Percentiles rank a stretch among this genome's conserved stretches.
These are phyloP conservation scores for Acanthurus lineatus DNA, from an alignment of 2,797 vertebrate genomes.

Conservation along the genomic window DNA sequence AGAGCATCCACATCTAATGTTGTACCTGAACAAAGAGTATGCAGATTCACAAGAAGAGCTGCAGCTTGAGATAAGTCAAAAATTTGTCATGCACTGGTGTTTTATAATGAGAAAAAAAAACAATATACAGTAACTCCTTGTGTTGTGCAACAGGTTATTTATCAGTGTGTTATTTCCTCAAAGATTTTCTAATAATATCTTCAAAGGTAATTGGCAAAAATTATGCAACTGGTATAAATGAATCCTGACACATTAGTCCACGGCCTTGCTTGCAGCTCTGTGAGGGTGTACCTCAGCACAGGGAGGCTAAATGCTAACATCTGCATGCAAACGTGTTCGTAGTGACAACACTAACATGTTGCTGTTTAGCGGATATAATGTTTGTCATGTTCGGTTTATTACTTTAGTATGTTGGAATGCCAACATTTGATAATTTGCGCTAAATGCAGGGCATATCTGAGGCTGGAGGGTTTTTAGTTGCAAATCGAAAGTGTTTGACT, in stretches of 20 bases:
- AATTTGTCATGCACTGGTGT: neutral
- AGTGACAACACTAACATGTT: neutral
- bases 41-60: neutral
- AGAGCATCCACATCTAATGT: too few relatives aligned
- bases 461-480: neutral
- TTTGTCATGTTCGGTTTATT: neutral
- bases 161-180: neutral
- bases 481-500: too few relatives aligned
- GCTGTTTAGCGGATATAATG: neutral
- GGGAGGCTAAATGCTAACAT: neutral
- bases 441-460: neutral
- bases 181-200: neutral
- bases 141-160: neutral
- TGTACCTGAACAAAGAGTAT: neutral
- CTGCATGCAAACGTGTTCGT: neutral
- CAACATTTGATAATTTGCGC: neutral
- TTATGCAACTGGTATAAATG: neutral
- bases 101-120: constrained; percentile 12
- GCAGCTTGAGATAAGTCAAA: neutral
- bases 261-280: too few relatives aligned
- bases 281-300: neutral
- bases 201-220: neutral
- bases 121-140: neutral
- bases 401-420: neutral
- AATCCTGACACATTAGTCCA: neutral